These are phyloP conservation scores for Pomatorhinus ruficollis DNA, from an alignment of 2,113 vertebrate species.

Conservation along the genomic window DNA sequence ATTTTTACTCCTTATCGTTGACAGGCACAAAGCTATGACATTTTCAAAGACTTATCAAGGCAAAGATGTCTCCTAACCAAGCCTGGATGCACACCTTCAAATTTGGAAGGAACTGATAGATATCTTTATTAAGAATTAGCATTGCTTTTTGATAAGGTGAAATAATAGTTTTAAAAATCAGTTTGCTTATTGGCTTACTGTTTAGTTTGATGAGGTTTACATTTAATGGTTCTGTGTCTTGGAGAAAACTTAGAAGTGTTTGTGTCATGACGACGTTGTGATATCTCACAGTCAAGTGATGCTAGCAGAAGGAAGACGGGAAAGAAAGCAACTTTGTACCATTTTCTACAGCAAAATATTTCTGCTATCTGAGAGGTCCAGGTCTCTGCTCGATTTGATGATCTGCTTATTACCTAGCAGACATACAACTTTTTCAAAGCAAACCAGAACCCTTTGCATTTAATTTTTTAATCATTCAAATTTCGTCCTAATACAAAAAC, in stretches of 20 bases:
- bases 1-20: not conserved
- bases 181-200: not conserved
- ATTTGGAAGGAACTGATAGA: not conserved
- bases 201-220: not conserved
- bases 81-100: fast-evolving
- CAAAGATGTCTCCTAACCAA: not conserved
- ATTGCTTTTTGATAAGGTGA: not conserved
- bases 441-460: not conserved
- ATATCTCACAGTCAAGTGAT: not conserved
- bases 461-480: not conserved
- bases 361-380: not conserved
- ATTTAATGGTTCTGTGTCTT: not conserved
- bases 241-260: not conserved
- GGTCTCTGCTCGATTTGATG: not conserved
- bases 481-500: not conserved
- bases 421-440: not conserved
- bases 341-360: not conserved
- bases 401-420: not conserved
- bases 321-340: not conserved
- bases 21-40: not conserved
- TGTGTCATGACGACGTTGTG: not conserved
- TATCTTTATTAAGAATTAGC: not conserved
- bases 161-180: not conserved
- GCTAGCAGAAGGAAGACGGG: not conserved
- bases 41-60: not conserved